Evolutionary conservation across 2,888 invertebrate species (phyloP), one percentile per base, ranked within the genome.

Genomic region (Himalopsyche tibetana): DNA sequence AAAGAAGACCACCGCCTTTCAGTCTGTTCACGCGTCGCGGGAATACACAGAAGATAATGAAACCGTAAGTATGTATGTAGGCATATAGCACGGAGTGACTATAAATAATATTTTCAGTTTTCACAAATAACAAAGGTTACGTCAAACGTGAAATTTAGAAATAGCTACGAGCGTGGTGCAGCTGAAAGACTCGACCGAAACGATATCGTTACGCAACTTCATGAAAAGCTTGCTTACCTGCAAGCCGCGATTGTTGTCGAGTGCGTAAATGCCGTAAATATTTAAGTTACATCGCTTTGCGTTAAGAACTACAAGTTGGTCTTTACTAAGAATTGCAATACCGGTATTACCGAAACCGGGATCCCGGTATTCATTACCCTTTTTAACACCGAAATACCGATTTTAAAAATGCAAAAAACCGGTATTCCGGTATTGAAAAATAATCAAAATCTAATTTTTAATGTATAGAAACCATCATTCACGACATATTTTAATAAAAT

Each of bases 301-400:
- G 51, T 15, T 51, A 12, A 15, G 51, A 51, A 2, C 11, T 9
- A 28, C 28, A 28, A 28, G 28, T 28, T 28, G 28, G 28, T 28
- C 28, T 28, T 28, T 28, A 28, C 28, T 28, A 28, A 28, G 28
- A 3, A 51, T 51, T 51, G 51, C 28, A 88, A 63, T 82, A 56
- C 79, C 69, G 81, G 69, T 74, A 74, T 74, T 74, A n/a, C n/a
- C 74, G n/a, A n/a, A 74, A n/a, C 74, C 74, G 74, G 74, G 74
- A 74, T 55, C 80, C 9, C 82, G 19, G 55, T 5, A 51, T 42
- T 82, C 42, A 42, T 42, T 1, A 42, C 0, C 42, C 3, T 5
- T 42, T 42, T 42, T 3, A 42, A 42, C 28, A 28, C 28, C 28
- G 28, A 28, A 28, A 28, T 28, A 28, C 28, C 28, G 28, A 2